phyloP scores from a whole-genome alignment of 1,140 invertebrate species.

The Solenopsis fugax region DNA sequence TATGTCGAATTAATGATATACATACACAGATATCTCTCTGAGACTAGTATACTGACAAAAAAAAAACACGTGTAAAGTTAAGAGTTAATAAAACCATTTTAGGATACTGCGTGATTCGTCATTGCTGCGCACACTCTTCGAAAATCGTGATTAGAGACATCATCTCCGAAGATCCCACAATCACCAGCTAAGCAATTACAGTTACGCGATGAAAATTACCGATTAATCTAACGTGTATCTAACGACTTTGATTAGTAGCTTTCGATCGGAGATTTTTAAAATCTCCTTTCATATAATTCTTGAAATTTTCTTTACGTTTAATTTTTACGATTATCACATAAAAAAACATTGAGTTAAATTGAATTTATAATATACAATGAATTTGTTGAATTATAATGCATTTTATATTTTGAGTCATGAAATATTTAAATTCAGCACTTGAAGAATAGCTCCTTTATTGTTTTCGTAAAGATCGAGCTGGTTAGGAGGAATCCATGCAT shows the following conservation, averaged over 20 bases:
- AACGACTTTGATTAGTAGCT: background rate
- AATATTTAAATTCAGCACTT: background rate
- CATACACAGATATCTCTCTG: constrained; percentile 79
- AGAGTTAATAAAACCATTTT: constrained; percentile 85
- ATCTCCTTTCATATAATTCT: background rate
- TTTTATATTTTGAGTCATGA: background rate
- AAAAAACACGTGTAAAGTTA: constrained; percentile 84
- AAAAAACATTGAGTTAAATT: background rate
- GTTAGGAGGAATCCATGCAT: constrained; percentile 5
- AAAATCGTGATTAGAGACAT: background rate
- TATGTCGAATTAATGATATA: constrained; percentile 76
- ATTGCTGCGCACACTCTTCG: background rate
- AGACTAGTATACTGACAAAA: constrained; percentile 80
- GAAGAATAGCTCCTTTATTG: background rate
- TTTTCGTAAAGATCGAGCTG: background rate
- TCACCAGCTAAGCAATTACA: background rate
- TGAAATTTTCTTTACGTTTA: background rate
- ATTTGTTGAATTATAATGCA: background rate
- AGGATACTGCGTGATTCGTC: constrained; percentile 70
- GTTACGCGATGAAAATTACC: background rate
- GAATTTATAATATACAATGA: background rate
- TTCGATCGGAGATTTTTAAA: background rate
- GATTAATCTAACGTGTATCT: background rate
- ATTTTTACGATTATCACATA: background rate
- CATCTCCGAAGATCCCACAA: background rate